Conservation (phyloP, 2,797 vertebrate species). For the Holocentrus rufus region DNA sequence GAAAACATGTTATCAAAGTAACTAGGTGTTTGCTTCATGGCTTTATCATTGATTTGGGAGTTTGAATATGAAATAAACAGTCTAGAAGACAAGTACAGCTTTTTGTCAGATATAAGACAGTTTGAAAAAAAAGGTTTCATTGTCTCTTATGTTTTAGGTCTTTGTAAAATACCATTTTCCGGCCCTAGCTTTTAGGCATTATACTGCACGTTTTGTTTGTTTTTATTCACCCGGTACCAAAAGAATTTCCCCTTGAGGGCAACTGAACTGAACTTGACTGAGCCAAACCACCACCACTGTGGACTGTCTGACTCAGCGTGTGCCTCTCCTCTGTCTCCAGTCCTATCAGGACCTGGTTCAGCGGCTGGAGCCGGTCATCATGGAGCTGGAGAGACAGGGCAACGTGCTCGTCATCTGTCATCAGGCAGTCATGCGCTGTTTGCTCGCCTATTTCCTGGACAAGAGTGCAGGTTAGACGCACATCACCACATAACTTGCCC, state of each 20-base stretch:
- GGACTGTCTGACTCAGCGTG: background rate
- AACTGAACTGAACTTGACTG: background rate
- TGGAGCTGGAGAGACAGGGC: conserved; percentile 96
- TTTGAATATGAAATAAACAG: too few relatives aligned
- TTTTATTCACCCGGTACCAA: background rate
- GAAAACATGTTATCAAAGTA: too few relatives aligned
- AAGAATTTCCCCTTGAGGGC: background rate
- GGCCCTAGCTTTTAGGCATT: background rate
- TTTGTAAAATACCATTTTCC: too few relatives aligned
- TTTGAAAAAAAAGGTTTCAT: too few relatives aligned
- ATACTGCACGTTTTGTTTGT: background rate
- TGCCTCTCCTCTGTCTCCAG: conserved; percentile 71
- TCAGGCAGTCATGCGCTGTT: conserved; percentile 96
- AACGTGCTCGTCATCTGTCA: conserved; percentile 94
- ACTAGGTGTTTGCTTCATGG: too few relatives aligned
- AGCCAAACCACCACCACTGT: background rate
- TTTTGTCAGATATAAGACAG: too few relatives aligned
- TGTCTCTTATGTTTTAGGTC: too few relatives aligned
- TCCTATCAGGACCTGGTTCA: conserved; percentile 98
- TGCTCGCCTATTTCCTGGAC: conserved; percentile 96
- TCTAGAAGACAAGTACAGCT: too few relatives aligned
- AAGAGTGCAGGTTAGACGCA: conserved; percentile 88
- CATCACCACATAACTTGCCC: too few relatives aligned
- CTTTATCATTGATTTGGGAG: too few relatives aligned
- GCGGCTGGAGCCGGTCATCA: conserved; percentile 94